A percentile compares a stretch with the other conserved stretches of the same genome.
phyloP scores from a whole-genome alignment of 2,113 vertebrate genomes.

The Centrocercus urophasianus region DNA sequence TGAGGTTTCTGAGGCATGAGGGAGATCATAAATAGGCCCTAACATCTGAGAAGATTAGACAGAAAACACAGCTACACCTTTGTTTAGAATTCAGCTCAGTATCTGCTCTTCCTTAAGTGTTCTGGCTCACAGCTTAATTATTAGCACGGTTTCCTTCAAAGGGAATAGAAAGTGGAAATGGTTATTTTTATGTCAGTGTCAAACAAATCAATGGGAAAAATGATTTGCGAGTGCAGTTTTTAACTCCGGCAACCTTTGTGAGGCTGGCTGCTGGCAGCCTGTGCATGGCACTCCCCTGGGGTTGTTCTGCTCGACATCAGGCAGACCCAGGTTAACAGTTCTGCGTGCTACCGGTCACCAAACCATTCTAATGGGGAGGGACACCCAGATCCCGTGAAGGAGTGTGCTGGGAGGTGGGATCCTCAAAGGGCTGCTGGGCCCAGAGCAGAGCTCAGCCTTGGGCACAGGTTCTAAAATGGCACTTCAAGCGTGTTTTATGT shows the following conservation, averaged over 20 bases:
- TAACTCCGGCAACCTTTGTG: background rate
- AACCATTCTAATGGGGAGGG: background rate
- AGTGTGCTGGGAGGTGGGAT: too few relatives aligned
- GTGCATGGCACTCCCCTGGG: background rate
- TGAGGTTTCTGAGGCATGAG: conserved; percentile 68
- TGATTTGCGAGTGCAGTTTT: background rate
- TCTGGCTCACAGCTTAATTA: background rate
- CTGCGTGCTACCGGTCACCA: accelerated
- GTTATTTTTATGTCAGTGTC: background rate
- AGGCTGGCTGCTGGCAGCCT: background rate
- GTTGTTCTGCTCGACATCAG: background rate
- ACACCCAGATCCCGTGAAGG: background rate
- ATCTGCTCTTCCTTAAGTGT: conserved; percentile 33
- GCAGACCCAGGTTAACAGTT: background rate
- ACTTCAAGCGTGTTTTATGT: background rate
- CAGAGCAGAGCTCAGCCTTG: background rate
- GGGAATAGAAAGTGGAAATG: background rate
- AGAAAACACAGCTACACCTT: conserved; percentile 59
- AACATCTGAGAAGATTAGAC: conserved; percentile 65
- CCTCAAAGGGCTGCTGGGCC: accelerated
- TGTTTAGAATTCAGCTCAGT: conserved; percentile 55
- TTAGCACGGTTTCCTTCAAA: background rate
- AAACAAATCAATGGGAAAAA: background rate
- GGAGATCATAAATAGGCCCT: conserved; percentile 71
- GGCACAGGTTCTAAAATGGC: background rate